Base-by-base conservation (phyloP, 2,888 invertebrate genomes). In the Drosophila tanythrix region DNA sequence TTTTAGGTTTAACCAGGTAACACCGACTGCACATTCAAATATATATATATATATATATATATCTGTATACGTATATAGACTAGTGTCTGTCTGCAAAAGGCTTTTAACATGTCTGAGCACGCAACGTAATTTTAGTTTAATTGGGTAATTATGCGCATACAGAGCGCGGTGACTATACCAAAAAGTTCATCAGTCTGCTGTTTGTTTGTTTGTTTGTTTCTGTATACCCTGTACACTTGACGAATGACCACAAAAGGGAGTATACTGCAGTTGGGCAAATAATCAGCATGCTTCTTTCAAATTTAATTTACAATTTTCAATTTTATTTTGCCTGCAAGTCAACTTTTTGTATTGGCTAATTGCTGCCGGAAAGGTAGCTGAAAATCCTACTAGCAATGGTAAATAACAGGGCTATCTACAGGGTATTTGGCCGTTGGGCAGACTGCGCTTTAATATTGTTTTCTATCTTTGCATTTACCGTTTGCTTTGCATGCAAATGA, bases 31-130 rank as follows among this genome's bases (percentile, higher is more conserved):
- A 59, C 13, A 38, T 38, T 1, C 13, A 3, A 1, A n/a, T 6
- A 46, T 15, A 46, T 8, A 25, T 25, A 13, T 21, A 25, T 25
- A 13, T 21, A 21, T 48, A 8, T 25, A 1, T 18, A 2, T 21
- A 7, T 33, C 2, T 58, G 0, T 59, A 13, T 21, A 10, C 10
- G 10, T 31, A 31, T 46, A 7, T 48, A 36, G 46, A 25, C 53
- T 38, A 50, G 21, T 68, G 72, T 74, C 67, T 88, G 79, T 81
- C 84, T 90, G 89, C 77, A 81, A 88, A 72, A 89, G 91, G 87
- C 91, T 92, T 92, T 92, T 92, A 93, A 92, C 92, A 92, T 92
- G 93, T 93, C 93, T 93, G 93, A 92, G 93, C 93, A 93, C 93
- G 93, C 93, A 93, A 92, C 91, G 92, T 93, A 93, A 93, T 93